Conservation (phyloP, 2,113 vertebrate genomes). For the Calidris pygmaea region DNA sequence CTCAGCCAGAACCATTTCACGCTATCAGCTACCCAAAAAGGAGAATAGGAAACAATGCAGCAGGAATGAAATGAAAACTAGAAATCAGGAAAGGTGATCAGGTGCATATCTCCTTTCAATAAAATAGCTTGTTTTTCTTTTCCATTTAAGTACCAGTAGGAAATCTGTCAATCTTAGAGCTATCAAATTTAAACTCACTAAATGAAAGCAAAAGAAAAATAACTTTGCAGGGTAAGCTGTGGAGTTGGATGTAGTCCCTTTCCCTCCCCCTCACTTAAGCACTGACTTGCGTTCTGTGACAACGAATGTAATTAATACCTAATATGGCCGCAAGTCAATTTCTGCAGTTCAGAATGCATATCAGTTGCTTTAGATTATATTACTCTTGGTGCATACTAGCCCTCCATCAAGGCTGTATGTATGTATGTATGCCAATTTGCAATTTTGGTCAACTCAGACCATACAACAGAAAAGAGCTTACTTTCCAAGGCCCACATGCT, state of each 20-base stretch:
- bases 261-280: neutral
- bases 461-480: neutral
- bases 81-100: neutral
- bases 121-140: neutral
- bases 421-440: neutral
- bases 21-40: neutral
- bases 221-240: neutral
- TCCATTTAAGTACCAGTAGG: neutral
- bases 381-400: neutral
- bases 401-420: neutral
- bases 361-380: neutral
- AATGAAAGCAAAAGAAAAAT: neutral
- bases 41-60: neutral
- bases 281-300: neutral
- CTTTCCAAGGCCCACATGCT: neutral
- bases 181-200: neutral
- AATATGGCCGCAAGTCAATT: neutral
- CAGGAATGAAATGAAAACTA: neutral
- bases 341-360: neutral
- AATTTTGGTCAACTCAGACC: neutral
- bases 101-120: neutral
- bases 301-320: neutral
- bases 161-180: neutral
- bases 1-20: neutral
- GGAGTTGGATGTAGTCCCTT: neutral